Conservation (phyloP, 2,113 vertebrate genomes). For the Poeciliopsis turrubarensis region DNA sequence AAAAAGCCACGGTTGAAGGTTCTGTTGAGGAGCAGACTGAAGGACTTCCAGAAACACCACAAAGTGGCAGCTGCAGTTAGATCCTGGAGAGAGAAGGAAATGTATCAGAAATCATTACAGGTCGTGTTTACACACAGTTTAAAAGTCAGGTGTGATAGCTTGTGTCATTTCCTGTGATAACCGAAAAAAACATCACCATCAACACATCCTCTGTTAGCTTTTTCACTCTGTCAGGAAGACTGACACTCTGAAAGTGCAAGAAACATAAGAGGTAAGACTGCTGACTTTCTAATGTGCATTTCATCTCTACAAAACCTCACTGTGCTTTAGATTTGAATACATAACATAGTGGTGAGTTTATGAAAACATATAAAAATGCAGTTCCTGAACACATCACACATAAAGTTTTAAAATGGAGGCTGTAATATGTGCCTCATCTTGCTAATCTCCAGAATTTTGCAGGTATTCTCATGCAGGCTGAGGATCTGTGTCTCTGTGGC, state of each 20-base stretch:
- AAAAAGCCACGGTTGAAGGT: neutral
- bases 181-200: neutral
- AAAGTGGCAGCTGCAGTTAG: neutral
- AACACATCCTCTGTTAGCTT: neutral
- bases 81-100: neutral
- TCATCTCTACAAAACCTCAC: neutral
- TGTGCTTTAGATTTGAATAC: neutral
- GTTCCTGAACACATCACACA: neutral
- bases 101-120: neutral
- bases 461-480: conserved; percentile 14
- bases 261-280: neutral
- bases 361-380: neutral
- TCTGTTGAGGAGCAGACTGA: neutral
- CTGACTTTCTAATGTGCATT: neutral
- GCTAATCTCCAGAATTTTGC: neutral
- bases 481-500: conserved; percentile 7
- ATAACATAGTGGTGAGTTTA: neutral
- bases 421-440: neutral
- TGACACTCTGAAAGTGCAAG: neutral
- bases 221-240: neutral
- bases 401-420: neutral
- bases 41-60: neutral
- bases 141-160: neutral
- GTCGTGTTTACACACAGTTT: neutral
- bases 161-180: neutral